Evolutionary conservation across 2,888 invertebrate genomes (phyloP).

Genomic region (Colletes collaris): DNA sequence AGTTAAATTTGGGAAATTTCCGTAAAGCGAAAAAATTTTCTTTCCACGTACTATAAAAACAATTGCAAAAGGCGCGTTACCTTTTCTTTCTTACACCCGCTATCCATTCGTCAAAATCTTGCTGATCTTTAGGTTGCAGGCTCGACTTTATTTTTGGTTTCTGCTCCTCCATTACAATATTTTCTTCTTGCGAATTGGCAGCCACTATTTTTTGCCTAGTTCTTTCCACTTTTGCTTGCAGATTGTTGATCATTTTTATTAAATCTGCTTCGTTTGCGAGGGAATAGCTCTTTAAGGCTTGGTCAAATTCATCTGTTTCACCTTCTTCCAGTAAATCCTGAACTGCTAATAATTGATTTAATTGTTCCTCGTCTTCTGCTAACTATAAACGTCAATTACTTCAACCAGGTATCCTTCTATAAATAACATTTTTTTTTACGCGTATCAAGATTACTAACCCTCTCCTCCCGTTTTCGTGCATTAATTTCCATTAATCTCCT

Average conservation of each 20-base stretch:
- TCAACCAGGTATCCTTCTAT: background rate
- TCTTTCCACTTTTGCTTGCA: conserved; percentile 90
- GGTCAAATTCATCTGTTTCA: conserved; percentile 89
- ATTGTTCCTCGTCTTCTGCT: conserved; percentile 94
- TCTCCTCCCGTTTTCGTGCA: conserved; percentile 93
- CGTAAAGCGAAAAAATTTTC: no score
- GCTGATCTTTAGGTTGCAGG: conserved; percentile 83
- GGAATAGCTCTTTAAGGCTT: conserved; percentile 90
- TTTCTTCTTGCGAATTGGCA: conserved; percentile 88
- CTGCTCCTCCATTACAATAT: conserved; percentile 84
- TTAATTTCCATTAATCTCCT: conserved; percentile 94
- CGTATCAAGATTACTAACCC: conserved; percentile 81
- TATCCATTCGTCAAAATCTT: conserved; percentile 85
- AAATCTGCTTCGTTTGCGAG: conserved; percentile 91
- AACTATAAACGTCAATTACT: conserved; percentile 83
- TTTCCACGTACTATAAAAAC: background rate
- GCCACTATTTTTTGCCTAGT: conserved; percentile 90
- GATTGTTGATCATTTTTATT: conserved; percentile 88
- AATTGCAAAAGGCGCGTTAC: conserved; percentile 80
- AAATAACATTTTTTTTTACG: background rate
- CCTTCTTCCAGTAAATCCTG: conserved; percentile 91
- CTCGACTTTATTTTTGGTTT: conserved; percentile 83
- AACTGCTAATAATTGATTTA: conserved; percentile 90
- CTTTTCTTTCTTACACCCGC: conserved; percentile 85
- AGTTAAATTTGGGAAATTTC: conserved; percentile 56